These are phyloP conservation scores for Priocnemis perturbator DNA, from an alignment of 2,888 invertebrate species.

Conservation along the genomic window DNA sequence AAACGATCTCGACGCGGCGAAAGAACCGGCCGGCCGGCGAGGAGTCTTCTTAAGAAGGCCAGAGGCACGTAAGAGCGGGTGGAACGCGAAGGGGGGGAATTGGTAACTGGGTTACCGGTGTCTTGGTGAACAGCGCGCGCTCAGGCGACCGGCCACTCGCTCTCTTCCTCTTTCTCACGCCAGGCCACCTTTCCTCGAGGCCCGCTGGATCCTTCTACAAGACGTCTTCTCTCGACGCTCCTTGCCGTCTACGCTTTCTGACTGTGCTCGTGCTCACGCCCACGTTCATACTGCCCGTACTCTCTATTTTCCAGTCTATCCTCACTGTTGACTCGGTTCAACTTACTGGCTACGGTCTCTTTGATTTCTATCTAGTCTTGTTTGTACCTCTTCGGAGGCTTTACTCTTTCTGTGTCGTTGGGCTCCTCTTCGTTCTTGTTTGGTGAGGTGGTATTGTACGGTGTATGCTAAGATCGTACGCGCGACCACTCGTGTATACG, in stretches of 20 bases:
- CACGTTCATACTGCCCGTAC: conserved; percentile 18
- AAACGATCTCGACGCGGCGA: too few species aligned
- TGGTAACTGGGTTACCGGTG: conserved; percentile 66
- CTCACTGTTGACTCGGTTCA: too few species aligned
- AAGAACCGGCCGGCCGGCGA: too few species aligned
- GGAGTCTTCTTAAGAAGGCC: conserved; percentile 30
- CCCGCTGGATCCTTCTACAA: too few species aligned
- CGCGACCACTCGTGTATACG: neutral
- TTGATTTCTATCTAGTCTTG: neutral
- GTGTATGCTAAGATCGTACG: neutral
- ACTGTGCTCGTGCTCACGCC: neutral
- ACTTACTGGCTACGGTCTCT: too few species aligned
- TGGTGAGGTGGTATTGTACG: neutral
- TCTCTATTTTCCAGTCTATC: too few species aligned
- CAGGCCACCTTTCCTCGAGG: conserved; percentile 8
- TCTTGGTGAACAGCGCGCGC: conserved; percentile 52
- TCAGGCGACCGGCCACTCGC: conserved; percentile 36
- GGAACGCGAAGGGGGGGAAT: conserved; percentile 46
- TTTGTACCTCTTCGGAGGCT: conserved; percentile 39
- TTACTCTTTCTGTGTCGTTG: conserved; percentile 45
- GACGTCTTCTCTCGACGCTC: neutral
- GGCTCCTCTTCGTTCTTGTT: neutral
- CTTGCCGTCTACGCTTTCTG: conserved; percentile 6
- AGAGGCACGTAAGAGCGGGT: conserved; percentile 26
- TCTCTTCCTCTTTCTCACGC: conserved; percentile 24